Percentiles rank a stretch among this genome's conserved stretches.
phyloP scores from a whole-genome alignment of 2,888 invertebrate species.

The Carpatolechia fugitivella region DNA sequence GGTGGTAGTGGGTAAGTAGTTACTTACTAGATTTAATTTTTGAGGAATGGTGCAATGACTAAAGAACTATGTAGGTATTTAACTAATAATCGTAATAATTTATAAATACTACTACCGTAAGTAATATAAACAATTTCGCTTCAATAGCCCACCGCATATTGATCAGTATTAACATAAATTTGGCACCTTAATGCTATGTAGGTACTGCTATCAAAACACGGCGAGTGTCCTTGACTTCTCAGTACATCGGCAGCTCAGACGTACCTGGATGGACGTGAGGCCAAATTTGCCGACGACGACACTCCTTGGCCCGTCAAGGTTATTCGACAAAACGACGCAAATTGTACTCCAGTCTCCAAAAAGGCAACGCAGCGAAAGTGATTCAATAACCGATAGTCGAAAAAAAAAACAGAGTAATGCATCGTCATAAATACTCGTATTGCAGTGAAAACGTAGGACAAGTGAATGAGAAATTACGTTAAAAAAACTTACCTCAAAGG shows the following conservation, averaged over 20 bases:
- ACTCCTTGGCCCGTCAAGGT: conserved; percentile 51
- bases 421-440: conserved; percentile 15
- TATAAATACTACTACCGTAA: no score
- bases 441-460: conserved; percentile 24
- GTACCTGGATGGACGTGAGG: conserved; percentile 38
- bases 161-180: no score
- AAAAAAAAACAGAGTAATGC: conserved; percentile 29
- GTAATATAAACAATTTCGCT: no score
- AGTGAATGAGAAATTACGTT: conserved; percentile 27
- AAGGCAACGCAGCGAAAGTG: conserved; percentile 32
- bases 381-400: conserved; percentile 25
- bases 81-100: no score
- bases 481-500: conserved; percentile 45
- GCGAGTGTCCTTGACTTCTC: conserved; percentile 2
- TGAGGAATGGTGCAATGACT: no score
- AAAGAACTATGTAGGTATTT: no score
- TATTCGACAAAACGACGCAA: conserved; percentile 43
- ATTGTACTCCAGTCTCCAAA: conserved; percentile 25
- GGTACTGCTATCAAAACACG: not conserved
- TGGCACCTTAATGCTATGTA: no score
- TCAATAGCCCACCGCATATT: no score
- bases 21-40: no score
- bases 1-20: no score
- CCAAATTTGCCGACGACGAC: conserved; percentile 51
- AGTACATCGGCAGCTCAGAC: conserved; percentile 21